A percentile compares a stretch with the other conserved stretches of the same genome.
These are phyloP conservation scores for Apis dorsata DNA, from an alignment of 1,140 invertebrate genomes.

Conservation along the genomic window DNA sequence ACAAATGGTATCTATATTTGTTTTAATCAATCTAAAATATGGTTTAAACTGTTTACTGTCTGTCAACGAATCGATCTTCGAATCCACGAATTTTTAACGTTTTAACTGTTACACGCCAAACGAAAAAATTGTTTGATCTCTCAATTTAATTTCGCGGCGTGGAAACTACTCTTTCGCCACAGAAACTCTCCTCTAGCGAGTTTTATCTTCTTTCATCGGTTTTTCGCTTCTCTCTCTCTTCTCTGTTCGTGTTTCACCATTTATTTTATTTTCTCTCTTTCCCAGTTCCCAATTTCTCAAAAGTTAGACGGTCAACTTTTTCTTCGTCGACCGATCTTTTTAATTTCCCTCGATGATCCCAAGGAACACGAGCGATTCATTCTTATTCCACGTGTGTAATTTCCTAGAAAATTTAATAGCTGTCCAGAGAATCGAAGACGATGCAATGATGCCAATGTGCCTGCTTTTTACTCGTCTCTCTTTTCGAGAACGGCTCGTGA, in stretches of 20 bases:
- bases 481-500: not conserved
- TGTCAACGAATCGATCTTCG: conserved; percentile 2
- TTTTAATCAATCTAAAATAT: conserved; percentile 41
- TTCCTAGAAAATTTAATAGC: conserved; percentile 38
- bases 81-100: not conserved
- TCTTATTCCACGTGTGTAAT: conserved; percentile 12
- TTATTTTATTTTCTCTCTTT: not conserved
- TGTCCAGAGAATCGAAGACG: not conserved
- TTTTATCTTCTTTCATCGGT: no score
- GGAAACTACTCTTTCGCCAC: not conserved
- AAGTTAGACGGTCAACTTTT: not conserved
- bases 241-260: no score
- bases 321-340: not conserved
- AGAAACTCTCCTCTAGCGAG: not conserved
- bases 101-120: not conserved
- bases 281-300: not conserved
- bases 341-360: not conserved
- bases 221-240: not conserved
- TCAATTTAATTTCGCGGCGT: not conserved
- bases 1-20: conserved; percentile 37
- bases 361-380: not conserved
- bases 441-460: not conserved
- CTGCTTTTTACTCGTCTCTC: not conserved
- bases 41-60: conserved; percentile 23
- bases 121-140: not conserved